phyloP scores from a whole-genome alignment of 2,888 invertebrate genomes.

The Dolomedes plantarius region DNA sequence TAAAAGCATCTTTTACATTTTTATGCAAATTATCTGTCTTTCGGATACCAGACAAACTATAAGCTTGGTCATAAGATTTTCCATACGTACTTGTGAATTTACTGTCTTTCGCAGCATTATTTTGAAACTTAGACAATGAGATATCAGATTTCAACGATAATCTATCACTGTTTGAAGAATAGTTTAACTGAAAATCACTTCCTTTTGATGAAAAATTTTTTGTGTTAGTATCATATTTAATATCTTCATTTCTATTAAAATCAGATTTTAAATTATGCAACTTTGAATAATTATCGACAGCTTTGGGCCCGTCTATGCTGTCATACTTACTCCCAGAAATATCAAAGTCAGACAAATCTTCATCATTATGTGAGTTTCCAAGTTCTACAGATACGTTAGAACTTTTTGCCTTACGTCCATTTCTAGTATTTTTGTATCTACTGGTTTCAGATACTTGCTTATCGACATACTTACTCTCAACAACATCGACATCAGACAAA shows the following conservation, averaged over 20 bases:
- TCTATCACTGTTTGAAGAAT: background rate
- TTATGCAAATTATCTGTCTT: background rate
- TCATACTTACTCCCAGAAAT: background rate
- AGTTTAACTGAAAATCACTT: background rate
- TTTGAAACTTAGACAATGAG: background rate
- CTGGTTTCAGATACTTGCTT: too few relatives aligned
- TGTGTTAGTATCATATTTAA: background rate
- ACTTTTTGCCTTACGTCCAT: too few relatives aligned
- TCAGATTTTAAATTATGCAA: background rate
- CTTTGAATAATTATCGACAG: background rate
- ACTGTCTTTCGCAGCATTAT: background rate
- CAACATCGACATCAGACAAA: background rate
- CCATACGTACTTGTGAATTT: background rate
- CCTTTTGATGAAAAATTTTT: background rate
- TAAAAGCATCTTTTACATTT: background rate
- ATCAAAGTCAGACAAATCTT: background rate
- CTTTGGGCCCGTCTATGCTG: background rate
- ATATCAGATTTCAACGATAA: background rate
- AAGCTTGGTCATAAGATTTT: background rate
- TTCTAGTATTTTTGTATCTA: too few relatives aligned
- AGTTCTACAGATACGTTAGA: background rate
- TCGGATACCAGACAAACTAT: background rate
- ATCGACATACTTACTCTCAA: background rate
- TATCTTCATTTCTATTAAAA: background rate
- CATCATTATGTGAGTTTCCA: background rate